A percentile compares a stretch with the other conserved stretches of the same genome.
Conservation (phyloP, 2,113 vertebrate genomes). For the Psammodynastes pulverulentus region DNA sequence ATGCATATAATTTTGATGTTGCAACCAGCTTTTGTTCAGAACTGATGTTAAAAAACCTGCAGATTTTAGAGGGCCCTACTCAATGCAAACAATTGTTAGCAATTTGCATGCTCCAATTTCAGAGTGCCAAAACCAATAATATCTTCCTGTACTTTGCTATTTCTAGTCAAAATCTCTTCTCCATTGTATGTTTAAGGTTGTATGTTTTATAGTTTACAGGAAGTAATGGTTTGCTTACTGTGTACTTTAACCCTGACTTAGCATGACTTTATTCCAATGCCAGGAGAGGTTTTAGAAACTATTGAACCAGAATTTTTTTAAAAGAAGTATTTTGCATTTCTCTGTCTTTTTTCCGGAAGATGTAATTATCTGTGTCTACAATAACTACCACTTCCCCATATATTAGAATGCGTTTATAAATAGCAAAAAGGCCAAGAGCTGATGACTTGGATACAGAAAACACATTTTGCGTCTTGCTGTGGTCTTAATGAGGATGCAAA, state of each 20-base stretch:
- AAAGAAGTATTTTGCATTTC: neutral
- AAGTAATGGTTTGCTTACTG: conserved; percentile 19
- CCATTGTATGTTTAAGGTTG: neutral
- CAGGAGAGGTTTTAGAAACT: conserved; percentile 12
- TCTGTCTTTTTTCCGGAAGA: neutral
- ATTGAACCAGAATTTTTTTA: neutral
- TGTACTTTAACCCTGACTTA: conserved; percentile 60
- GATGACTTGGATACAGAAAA: neutral
- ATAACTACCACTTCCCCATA: neutral
- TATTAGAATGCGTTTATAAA: neutral
- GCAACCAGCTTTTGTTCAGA: conserved; percentile 45
- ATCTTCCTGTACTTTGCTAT: neutral
- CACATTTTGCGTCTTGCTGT: neutral
- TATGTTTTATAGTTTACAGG: neutral
- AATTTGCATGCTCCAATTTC: conserved; percentile 20
- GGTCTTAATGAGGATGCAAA: neutral
- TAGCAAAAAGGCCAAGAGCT: neutral
- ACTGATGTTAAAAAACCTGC: conserved; percentile 21
- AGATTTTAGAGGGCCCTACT: conserved; percentile 6
- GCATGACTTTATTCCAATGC: conserved; percentile 2
- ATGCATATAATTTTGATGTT: conserved; percentile 55
- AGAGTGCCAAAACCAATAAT: neutral
- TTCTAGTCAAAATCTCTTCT: conserved; percentile 26
- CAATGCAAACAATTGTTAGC: conserved; percentile 4
- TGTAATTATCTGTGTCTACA: neutral